Conservation (phyloP, 2,888 invertebrate genomes). For the Drosophila acutilabella region DNA sequence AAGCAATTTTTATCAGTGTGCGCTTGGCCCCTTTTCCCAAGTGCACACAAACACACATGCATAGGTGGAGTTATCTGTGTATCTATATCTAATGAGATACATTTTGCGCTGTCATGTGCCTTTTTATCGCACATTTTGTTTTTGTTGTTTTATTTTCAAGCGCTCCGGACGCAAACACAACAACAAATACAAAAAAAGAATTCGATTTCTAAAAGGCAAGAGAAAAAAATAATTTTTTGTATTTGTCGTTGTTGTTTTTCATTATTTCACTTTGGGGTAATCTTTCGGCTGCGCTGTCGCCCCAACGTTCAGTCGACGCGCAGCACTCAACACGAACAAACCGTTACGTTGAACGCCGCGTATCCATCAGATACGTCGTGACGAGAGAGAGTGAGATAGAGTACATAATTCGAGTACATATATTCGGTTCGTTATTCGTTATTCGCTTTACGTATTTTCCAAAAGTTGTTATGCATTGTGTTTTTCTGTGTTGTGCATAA, state of each 20-base stretch:
- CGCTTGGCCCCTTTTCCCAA: slow-evolving; percentile 55
- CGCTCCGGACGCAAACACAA: slow-evolving; percentile 31
- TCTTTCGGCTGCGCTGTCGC: slow-evolving; percentile 56
- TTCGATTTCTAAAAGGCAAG: slow-evolving; percentile 67
- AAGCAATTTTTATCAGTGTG: slow-evolving; percentile 63
- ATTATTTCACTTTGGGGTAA: slow-evolving; percentile 58
- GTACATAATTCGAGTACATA: slow-evolving; percentile 29
- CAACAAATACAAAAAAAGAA: slow-evolving; percentile 39
- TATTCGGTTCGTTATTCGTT: slow-evolving; percentile 40
- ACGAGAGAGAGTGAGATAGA: slow-evolving; percentile 2
- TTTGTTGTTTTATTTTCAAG: slow-evolving; percentile 17
- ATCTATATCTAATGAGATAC: slow-evolving; percentile 34
- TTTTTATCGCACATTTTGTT: slow-evolving; percentile 67
- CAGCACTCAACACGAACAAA: slow-evolving; percentile 78
- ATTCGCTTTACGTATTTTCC: not conserved
- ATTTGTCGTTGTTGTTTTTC: slow-evolving; percentile 17
- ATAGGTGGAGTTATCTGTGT: not conserved
- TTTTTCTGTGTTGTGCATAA: slow-evolving; percentile 14
- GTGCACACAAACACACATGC: slow-evolving; percentile 5
- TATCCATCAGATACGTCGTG: slow-evolving; percentile 74
- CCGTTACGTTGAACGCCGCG: slow-evolving; percentile 59
- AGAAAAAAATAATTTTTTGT: slow-evolving; percentile 8
- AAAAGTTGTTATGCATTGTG: slow-evolving; percentile 27
- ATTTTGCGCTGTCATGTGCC: slow-evolving; percentile 72
- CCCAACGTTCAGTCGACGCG: slow-evolving; percentile 76